These are phyloP conservation scores for Gymnocypris eckloni DNA, from an alignment of 2,797 vertebrate genomes.

Conservation along the genomic window DNA sequence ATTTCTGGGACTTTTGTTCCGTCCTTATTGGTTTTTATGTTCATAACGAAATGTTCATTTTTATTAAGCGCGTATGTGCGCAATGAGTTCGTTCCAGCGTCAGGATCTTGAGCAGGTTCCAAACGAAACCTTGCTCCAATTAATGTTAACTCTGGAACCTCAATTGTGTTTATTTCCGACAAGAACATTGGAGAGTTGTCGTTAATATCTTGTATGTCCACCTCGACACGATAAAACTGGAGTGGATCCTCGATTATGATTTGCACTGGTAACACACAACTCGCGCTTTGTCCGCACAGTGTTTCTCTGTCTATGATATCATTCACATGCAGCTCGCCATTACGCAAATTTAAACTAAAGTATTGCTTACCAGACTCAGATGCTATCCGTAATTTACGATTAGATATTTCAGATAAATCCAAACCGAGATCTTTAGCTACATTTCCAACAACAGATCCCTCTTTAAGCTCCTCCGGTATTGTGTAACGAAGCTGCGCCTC, in stretches of 20 bases:
- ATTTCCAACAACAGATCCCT: constrained; percentile 83
- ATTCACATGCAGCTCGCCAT: constrained; percentile 81
- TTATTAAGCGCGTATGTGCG: constrained; percentile 74
- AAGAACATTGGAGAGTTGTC: constrained; percentile 76
- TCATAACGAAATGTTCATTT: constrained; percentile 74
- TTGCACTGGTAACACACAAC: constrained; percentile 79
- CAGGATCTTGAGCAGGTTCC: constrained; percentile 76
- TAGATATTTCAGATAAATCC: constrained; percentile 77
- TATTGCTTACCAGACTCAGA: constrained; percentile 82
- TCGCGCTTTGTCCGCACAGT: constrained; percentile 80
- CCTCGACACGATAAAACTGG: constrained; percentile 74
- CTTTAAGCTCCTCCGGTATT: constrained; percentile 83
- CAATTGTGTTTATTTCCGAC: constrained; percentile 62
- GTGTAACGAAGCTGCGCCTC: constrained; percentile 83
- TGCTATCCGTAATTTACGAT: constrained; percentile 81
- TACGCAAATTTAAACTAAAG: constrained; percentile 80
- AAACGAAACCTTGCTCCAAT: constrained; percentile 73
- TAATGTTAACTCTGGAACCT: constrained; percentile 71
- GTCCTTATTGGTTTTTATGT: constrained; percentile 65
- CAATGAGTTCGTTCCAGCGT: constrained; percentile 77
- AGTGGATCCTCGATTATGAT: constrained; percentile 77
- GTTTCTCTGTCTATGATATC: constrained; percentile 84
- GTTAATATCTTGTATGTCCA: constrained; percentile 80
- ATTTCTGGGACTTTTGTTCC: constrained; percentile 75
- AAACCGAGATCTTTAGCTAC: constrained; percentile 84